Conservation (phyloP, 2,113 vertebrate genomes). For the Aramus guarauna region DNA sequence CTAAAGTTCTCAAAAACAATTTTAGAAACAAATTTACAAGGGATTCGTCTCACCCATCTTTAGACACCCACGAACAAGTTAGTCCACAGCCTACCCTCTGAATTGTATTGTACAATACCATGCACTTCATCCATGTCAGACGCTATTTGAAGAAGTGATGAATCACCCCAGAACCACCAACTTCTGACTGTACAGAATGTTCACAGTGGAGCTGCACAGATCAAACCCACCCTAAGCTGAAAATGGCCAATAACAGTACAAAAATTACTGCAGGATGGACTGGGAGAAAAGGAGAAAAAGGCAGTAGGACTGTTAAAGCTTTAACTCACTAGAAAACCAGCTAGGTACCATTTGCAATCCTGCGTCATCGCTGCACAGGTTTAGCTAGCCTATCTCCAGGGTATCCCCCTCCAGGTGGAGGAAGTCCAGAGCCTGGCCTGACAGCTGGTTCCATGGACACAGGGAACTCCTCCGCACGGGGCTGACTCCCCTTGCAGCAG, state of each 20-base stretch:
- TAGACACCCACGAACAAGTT: neutral
- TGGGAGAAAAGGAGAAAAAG: neutral
- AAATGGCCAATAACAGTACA: neutral
- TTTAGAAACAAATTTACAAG: neutral
- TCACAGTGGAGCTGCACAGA: neutral
- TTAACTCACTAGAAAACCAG: neutral
- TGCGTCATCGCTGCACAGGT: neutral
- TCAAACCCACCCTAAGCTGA: neutral
- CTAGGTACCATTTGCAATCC: neutral
- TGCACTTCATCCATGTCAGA: neutral
- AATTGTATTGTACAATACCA: neutral
- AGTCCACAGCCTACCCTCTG: neutral
- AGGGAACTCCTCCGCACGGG: neutral
- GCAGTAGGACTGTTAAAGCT: neutral
- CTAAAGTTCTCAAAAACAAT: neutral
- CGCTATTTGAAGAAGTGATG: neutral
- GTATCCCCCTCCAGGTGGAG: neutral
- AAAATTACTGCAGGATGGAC: neutral
- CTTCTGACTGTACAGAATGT: neutral
- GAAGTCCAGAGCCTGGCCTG: neutral
- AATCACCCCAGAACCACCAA: neutral
- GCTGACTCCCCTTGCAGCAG: neutral
- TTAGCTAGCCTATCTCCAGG: neutral
- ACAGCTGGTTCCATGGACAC: neutral
- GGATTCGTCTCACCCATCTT: neutral